These are phyloP conservation scores for Greenwoodochromis staneri DNA, from an alignment of 2,113 vertebrate genomes.

Conservation along the genomic window DNA sequence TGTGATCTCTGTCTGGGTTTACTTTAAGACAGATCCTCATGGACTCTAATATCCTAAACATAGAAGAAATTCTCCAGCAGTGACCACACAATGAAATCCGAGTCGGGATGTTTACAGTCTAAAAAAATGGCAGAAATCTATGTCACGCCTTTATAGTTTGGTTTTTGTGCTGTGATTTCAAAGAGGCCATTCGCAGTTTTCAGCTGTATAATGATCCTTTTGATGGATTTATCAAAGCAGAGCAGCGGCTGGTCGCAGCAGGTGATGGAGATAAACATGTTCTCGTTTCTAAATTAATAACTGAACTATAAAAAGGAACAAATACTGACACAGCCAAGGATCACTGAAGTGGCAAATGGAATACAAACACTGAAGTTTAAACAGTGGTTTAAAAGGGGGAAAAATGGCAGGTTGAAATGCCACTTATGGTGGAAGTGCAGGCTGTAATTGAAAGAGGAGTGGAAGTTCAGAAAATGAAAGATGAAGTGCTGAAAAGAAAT, in stretches of 20 bases:
- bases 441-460: not conserved
- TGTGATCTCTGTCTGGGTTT: slow-evolving; percentile 29
- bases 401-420: not conserved
- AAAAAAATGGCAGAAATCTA: not conserved
- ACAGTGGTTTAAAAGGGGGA: not conserved
- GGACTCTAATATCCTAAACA: not conserved
- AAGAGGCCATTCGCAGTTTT: not conserved
- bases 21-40: not conserved
- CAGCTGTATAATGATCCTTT: not conserved
- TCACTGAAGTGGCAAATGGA: not conserved
- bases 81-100: slow-evolving; percentile 7
- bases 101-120: not conserved
- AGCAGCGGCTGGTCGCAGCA: not conserved
- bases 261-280: not conserved
- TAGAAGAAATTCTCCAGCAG: not conserved
- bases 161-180: not conserved
- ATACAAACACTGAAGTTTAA: not conserved
- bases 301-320: not conserved
- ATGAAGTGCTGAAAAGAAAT: not conserved
- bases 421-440: not conserved
- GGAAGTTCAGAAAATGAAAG: not conserved
- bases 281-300: not conserved
- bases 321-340: not conserved
- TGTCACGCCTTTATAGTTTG: not conserved
- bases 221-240: not conserved